A percentile compares a stretch with the other conserved stretches of the same genome.
phyloP scores from a whole-genome alignment of 2,888 invertebrate species.

The Mystacides longicornis region DNA sequence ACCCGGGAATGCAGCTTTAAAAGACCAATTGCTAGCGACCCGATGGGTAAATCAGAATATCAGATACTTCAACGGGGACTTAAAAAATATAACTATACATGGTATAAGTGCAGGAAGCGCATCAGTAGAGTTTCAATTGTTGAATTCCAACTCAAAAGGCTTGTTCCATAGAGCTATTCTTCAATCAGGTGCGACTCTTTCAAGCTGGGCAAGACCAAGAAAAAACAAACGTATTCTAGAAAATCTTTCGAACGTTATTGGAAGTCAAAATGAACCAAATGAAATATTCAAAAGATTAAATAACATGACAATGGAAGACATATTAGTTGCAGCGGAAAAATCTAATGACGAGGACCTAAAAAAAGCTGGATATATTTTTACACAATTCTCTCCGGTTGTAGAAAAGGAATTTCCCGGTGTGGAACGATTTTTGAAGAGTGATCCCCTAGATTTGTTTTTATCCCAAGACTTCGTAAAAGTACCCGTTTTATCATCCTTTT shows the following conservation, averaged over 20 bases:
- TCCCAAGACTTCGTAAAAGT: constrained; percentile 37
- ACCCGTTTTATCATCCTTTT: constrained; percentile 48
- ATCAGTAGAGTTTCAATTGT: constrained; percentile 17
- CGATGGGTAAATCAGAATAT: constrained; percentile 21
- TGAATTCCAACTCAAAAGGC: constrained; percentile 16
- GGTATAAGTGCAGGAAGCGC: constrained; percentile 23
- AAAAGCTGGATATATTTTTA: constrained; percentile 29
- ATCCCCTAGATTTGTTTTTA: constrained; percentile 41
- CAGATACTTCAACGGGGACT: constrained; percentile 16
- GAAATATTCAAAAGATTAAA: constrained; percentile 31
- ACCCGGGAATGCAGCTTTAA: constrained; percentile 20
- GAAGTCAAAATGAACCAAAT: constrained; percentile 34
- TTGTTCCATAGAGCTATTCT: constrained; percentile 20
- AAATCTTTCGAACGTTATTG: background rate
- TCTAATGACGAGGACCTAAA: background rate
- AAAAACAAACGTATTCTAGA: background rate
- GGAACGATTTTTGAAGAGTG: constrained; percentile 39
- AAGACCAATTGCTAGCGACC: constrained; percentile 21
- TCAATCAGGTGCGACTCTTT: constrained; percentile 17
- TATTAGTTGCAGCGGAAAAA: constrained; percentile 3
- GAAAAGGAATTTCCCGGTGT: constrained; percentile 32
- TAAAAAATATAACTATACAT: constrained; percentile 18
- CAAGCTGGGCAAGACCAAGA: constrained; percentile 14
- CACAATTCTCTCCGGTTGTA: constrained; percentile 38
- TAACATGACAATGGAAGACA: constrained; percentile 6